Percentiles rank a stretch among this genome's conserved stretches.
Conservation (phyloP, 2,113 vertebrate genomes). For the Pontoporia blainvillei region DNA sequence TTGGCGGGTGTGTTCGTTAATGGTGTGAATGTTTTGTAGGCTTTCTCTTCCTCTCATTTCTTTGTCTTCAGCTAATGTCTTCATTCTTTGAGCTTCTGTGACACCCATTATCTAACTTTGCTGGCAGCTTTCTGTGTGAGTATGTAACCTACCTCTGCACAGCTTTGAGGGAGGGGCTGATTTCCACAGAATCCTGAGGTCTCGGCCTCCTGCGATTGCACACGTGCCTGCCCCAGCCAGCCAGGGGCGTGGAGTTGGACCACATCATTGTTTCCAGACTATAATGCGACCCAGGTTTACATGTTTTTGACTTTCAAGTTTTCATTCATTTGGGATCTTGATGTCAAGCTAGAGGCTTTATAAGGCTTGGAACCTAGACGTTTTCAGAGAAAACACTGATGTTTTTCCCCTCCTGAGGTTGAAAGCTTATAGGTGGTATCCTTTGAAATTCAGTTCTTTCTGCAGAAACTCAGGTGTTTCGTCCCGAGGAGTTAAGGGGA, state of each 20-base stretch:
- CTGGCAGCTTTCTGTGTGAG: not conserved
- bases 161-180: not conserved
- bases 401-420: not conserved
- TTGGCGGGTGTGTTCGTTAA: not conserved
- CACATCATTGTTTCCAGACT: not conserved
- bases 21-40: not conserved
- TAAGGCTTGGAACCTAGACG: not conserved
- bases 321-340: not conserved
- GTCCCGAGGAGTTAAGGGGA: not conserved
- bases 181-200: not conserved
- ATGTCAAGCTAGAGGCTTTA: not conserved
- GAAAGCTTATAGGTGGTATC: not conserved
- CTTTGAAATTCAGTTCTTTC: conserved; percentile 3
- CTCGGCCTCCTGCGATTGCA: not conserved
- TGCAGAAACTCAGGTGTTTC: not conserved
- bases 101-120: not conserved
- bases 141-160: not conserved
- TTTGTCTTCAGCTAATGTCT: not conserved
- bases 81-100: not conserved
- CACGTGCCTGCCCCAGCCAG: not conserved
- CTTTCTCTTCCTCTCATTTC: not conserved
- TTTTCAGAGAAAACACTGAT: not conserved
- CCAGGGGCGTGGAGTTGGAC: not conserved
- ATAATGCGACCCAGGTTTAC: not conserved
- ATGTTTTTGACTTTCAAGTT: not conserved